phyloP scores from a whole-genome alignment of 2,797 vertebrate species.

The Meriones psammophilus region DNA sequence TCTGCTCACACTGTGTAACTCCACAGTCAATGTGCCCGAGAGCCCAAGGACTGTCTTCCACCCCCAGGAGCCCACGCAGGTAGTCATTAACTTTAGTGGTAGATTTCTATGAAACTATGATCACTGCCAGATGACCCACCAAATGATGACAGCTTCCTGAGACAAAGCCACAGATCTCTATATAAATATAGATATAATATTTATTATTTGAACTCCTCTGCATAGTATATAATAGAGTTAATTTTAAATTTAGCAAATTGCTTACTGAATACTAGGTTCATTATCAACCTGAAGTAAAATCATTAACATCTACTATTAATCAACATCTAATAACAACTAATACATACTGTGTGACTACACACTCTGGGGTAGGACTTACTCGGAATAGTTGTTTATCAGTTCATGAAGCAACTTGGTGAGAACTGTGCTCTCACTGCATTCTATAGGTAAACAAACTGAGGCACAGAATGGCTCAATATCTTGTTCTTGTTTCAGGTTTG shows the following conservation, averaged over 20 bases:
- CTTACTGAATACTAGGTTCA: conserved; percentile 27
- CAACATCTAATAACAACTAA: not conserved
- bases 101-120: conserved; percentile 50
- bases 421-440: not conserved
- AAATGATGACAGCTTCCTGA: conserved; percentile 27
- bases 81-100: conserved; percentile 13
- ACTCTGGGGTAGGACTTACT: not conserved
- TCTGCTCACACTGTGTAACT: not conserved
- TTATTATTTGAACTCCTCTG: conserved; percentile 51
- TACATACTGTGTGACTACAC: not conserved
- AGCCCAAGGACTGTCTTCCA: not conserved
- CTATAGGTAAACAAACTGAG: conserved; percentile 21
- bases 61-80: not conserved
- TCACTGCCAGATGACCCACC: conserved; percentile 60
- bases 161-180: conserved; percentile 42
- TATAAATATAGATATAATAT: not conserved
- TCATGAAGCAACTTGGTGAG: not conserved
- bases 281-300: conserved; percentile 35
- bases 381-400: conserved; percentile 13
- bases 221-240: not conserved
- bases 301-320: conserved; percentile 9
- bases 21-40: not conserved
- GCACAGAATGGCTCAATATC: not conserved
- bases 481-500: not conserved
- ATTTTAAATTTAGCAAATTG: conserved; percentile 40